Evolutionary conservation across 2,113 vertebrate genomes (phyloP).

Genomic region (Chaenocephalus aceratus): DNA sequence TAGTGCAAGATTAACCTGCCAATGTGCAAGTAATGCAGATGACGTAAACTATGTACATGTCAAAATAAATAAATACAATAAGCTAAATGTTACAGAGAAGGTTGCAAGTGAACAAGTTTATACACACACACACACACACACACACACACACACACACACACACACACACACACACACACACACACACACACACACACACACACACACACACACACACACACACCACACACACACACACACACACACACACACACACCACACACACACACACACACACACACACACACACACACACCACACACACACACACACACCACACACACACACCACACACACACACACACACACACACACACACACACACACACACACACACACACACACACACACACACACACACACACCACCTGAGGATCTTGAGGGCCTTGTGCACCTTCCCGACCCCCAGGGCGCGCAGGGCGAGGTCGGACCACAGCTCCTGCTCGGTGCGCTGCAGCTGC

Average conservation of each 20-base stretch:
- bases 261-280: background rate
- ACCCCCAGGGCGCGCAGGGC: slow-evolving; percentile 85
- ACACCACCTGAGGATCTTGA: slow-evolving; percentile 88
- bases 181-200: background rate
- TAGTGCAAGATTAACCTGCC: no score
- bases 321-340: background rate
- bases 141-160: no score
- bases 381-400: slow-evolving; percentile 39
- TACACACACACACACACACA: no score
- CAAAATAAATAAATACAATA: no score
- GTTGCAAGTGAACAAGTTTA: no score
- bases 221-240: background rate
- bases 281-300: background rate
- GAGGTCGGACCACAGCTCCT: slow-evolving; percentile 88
- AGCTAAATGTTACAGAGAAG: no score
- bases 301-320: background rate
- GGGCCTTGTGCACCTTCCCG: slow-evolving; percentile 86
- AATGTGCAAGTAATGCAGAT: no score
- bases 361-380: background rate
- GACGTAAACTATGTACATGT: no score
- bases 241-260: background rate
- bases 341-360: background rate
- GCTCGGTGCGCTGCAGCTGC: slow-evolving; percentile 86
- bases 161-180: no score
- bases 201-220: background rate